Conservation (phyloP, 2,797 vertebrate genomes). For the Lutjanus argentimaculatus region DNA sequence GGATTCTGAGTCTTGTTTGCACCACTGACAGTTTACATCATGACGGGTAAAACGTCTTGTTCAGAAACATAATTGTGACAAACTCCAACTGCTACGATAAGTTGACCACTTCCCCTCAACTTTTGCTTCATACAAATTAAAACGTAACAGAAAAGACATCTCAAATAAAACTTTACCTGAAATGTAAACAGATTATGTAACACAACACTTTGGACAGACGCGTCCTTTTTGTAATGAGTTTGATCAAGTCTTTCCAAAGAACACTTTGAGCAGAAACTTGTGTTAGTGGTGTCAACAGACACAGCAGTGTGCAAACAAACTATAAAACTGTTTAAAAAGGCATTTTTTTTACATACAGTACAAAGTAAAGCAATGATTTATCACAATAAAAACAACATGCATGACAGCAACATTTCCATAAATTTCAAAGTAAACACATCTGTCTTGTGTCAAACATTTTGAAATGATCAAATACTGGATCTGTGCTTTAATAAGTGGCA, state of each 20-base stretch:
- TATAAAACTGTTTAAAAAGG: background rate
- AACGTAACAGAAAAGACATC: background rate
- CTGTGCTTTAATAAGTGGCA: background rate
- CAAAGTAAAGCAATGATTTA: background rate
- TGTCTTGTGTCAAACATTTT: background rate
- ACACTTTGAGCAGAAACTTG: background rate
- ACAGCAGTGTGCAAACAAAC: constrained; percentile 27
- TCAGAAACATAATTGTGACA: background rate
- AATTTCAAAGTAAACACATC: background rate
- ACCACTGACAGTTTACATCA: background rate
- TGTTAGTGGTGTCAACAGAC: background rate
- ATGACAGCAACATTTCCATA: background rate
- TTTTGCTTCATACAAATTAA: background rate
- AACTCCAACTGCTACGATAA: background rate
- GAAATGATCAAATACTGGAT: background rate
- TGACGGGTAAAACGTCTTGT: background rate
- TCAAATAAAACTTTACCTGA: background rate
- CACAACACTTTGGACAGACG: background rate
- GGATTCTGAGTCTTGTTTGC: background rate
- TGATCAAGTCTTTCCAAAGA: background rate
- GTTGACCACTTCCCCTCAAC: background rate
- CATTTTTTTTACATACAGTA: background rate
- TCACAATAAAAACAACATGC: background rate
- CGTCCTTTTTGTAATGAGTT: background rate
- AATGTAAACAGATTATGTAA: constrained; percentile 32